phyloP scores from a whole-genome alignment of 2,797 vertebrate genomes.

The Potorous gilbertii region DNA sequence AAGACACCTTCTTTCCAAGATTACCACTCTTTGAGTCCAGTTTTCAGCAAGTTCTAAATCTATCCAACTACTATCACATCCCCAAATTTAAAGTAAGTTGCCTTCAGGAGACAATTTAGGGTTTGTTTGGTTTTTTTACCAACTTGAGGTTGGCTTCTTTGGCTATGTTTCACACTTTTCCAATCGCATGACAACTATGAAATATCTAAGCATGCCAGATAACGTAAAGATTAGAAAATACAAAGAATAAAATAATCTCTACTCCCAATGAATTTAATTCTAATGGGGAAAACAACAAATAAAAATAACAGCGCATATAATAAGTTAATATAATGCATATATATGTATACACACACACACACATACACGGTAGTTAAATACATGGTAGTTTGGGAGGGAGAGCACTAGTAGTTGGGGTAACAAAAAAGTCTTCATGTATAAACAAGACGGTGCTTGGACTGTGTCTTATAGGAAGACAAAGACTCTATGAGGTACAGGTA shows the following conservation, averaged over 20 bases:
- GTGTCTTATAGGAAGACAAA: not conserved
- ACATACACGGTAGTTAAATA: not conserved
- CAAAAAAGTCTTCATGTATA: not conserved
- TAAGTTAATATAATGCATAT: not conserved
- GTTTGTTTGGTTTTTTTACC: not conserved
- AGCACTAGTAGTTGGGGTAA: not conserved
- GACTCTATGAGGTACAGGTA: not conserved
- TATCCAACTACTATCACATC: not conserved
- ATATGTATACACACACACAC: fast-evolving
- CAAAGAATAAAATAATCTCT: not conserved
- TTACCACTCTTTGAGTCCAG: not conserved
- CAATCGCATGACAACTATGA: not conserved
- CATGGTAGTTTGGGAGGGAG: not conserved
- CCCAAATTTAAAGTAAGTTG: not conserved
- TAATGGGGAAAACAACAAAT: not conserved
- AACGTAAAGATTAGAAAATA: not conserved
- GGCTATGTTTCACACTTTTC: too few species aligned
- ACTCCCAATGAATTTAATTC: not conserved
- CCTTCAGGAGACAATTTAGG: not conserved
- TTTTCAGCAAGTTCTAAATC: not conserved
- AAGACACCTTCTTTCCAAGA: not conserved
- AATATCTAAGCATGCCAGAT: not conserved
- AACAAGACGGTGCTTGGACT: not conserved
- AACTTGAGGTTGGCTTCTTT: not conserved
- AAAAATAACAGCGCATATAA: not conserved